Percentiles rank a stretch among this genome's conserved stretches.
phyloP scores from a whole-genome alignment of 2,888 invertebrate genomes.

The Eilema caniola region DNA sequence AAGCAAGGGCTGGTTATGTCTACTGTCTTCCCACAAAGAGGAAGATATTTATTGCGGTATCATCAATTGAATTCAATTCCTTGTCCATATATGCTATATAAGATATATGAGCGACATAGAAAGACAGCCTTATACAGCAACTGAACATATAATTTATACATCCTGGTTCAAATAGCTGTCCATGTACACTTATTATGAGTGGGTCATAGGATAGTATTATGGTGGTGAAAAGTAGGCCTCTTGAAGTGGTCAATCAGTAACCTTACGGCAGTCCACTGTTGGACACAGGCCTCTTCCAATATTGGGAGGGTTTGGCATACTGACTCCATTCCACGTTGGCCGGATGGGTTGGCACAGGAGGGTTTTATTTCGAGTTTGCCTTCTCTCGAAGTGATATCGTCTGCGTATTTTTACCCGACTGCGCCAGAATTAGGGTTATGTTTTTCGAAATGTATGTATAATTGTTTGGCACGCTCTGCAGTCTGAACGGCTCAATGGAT shows the following conservation, averaged over 20 bases:
- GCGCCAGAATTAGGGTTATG: too few relatives aligned
- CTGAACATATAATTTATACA: constrained; percentile 9
- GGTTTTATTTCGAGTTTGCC: too few relatives aligned
- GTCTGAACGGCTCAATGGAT: too few relatives aligned
- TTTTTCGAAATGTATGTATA: too few relatives aligned
- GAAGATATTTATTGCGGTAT: constrained; percentile 22
- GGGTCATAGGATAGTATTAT: neutral
- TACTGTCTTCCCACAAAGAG: neutral
- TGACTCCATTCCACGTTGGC: too few relatives aligned
- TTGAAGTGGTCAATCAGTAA: neutral
- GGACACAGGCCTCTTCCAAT: too few relatives aligned
- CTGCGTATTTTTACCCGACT: too few relatives aligned
- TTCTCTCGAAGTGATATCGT: too few relatives aligned
- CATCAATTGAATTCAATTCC: constrained; percentile 42
- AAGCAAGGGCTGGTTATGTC: neutral
- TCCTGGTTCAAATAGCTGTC: constrained; percentile 1
- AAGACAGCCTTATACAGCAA: constrained; percentile 16
- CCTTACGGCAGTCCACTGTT: too few relatives aligned
- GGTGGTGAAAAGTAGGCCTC: neutral
- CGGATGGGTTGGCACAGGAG: too few relatives aligned
- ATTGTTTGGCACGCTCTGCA: too few relatives aligned
- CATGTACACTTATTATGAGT: neutral
- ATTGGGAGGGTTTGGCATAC: too few relatives aligned
- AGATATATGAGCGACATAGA: constrained; percentile 31
- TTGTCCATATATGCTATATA: constrained; percentile 29